These are phyloP conservation scores for Dicerorhinus sumatrensis DNA, from an alignment of 2,113 vertebrate genomes.

Conservation along the genomic window DNA sequence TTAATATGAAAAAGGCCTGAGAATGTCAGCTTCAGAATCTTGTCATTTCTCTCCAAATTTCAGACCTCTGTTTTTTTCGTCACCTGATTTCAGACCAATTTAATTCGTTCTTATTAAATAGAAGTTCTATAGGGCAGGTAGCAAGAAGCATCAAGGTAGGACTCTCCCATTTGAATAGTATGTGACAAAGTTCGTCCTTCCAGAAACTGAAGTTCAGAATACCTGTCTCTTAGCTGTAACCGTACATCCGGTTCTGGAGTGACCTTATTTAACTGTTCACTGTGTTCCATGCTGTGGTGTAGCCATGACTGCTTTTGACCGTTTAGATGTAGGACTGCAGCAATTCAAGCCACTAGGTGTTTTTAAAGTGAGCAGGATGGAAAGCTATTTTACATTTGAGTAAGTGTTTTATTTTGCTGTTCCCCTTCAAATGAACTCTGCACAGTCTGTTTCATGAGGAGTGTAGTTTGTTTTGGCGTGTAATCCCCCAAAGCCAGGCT, in stretches of 20 bases:
- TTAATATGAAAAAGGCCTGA: neutral
- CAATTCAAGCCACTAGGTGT: slow-evolving; percentile 40
- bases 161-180: neutral
- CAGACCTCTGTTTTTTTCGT: neutral
- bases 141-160: neutral
- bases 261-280: neutral
- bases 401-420: slow-evolving; percentile 83
- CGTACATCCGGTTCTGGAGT: neutral
- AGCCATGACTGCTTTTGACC: neutral
- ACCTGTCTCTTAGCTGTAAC: neutral
- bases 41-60: neutral
- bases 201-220: neutral
- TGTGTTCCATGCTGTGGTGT: neutral
- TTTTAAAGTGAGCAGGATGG: slow-evolving; percentile 48
- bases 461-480: slow-evolving; percentile 84
- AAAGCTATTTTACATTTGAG: slow-evolving; percentile 61
- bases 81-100: neutral
- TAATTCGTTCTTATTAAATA: neutral
- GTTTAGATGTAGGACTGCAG: neutral
- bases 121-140: neutral
- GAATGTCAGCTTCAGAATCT: neutral
- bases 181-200: neutral
- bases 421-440: slow-evolving; percentile 80
- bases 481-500: slow-evolving; percentile 80
- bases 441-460: slow-evolving; percentile 79